A percentile compares a stretch with the other conserved stretches of the same genome.
These are phyloP conservation scores for Melanotaenia pygmaea DNA, from an alignment of 2,797 vertebrate species.

Conservation along the genomic window DNA sequence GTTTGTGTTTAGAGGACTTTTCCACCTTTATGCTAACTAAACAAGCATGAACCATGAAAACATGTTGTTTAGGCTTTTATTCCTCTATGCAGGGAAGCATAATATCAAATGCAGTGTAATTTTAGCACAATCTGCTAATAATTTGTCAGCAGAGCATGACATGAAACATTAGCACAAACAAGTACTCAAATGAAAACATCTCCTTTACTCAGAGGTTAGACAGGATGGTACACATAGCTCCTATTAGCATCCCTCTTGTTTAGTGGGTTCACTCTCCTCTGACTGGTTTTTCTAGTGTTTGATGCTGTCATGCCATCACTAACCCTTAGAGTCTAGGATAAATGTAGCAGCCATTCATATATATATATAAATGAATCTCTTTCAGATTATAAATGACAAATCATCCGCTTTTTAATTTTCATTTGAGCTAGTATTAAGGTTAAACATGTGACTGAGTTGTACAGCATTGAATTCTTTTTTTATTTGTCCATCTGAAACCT, in stretches of 20 bases:
- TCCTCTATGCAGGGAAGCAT: background rate
- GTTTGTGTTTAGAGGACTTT: background rate
- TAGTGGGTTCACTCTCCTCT: background rate
- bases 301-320: background rate
- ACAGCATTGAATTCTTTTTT: slow-evolving; percentile 17
- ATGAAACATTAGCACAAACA: background rate
- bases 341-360: slow-evolving; percentile 39
- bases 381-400: slow-evolving; percentile 13
- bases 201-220: background rate
- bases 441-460: slow-evolving; percentile 43
- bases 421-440: slow-evolving; percentile 15
- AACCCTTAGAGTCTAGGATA: slow-evolving; percentile 16
- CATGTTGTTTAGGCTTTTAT: background rate
- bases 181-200: background rate
- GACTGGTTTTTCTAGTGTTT: slow-evolving; percentile 7
- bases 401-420: slow-evolving; percentile 51
- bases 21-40: background rate
- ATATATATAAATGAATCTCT: slow-evolving; percentile 41
- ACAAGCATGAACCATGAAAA: background rate
- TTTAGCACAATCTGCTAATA: background rate
- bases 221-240: too few species aligned
- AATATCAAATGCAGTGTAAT: background rate
- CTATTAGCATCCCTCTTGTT: background rate
- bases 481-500: slow-evolving; percentile 33
- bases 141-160: background rate